Percentiles rank a stretch among this genome's conserved stretches.
phyloP scores from a whole-genome alignment of 2,113 vertebrate species.

The Menidia beryllina region DNA sequence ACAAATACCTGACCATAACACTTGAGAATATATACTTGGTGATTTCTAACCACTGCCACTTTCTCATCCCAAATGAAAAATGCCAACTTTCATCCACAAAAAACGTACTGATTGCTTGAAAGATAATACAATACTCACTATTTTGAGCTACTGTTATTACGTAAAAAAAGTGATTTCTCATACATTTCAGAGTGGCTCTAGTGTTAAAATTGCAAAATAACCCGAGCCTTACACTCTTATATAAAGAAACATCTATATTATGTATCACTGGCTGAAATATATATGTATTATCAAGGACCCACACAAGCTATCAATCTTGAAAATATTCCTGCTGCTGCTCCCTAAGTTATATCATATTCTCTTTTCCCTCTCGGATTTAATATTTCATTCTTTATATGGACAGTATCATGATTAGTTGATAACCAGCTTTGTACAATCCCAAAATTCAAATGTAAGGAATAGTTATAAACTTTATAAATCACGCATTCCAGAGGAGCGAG shows the following conservation, averaged over 20 bases:
- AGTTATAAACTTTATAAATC: constrained; percentile 22
- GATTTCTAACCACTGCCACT: neutral
- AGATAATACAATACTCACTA: no score
- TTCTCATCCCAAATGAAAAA: neutral
- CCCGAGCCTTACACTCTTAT: neutral
- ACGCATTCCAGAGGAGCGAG: constrained; percentile 15
- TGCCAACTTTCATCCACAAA: neutral
- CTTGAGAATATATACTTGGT: neutral
- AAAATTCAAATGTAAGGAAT: constrained; percentile 32
- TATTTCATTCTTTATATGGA: neutral
- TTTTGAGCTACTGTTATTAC: no score
- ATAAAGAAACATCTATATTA: neutral
- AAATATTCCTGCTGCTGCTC: neutral
- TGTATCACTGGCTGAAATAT: neutral
- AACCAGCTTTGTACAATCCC: constrained; percentile 10
- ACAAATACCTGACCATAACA: neutral
- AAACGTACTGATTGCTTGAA: neutral
- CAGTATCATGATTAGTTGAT: constrained; percentile 1
- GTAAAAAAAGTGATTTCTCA: neutral
- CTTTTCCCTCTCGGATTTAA: neutral
- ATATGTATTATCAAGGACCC: neutral
- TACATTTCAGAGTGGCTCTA: neutral
- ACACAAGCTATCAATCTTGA: neutral
- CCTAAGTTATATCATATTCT: neutral
- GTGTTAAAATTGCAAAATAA: neutral